Evolutionary conservation across 2,797 vertebrate genomes (phyloP), one percentile per base, ranked within the genome.

Genomic region (Rhodeus uyekii): DNA sequence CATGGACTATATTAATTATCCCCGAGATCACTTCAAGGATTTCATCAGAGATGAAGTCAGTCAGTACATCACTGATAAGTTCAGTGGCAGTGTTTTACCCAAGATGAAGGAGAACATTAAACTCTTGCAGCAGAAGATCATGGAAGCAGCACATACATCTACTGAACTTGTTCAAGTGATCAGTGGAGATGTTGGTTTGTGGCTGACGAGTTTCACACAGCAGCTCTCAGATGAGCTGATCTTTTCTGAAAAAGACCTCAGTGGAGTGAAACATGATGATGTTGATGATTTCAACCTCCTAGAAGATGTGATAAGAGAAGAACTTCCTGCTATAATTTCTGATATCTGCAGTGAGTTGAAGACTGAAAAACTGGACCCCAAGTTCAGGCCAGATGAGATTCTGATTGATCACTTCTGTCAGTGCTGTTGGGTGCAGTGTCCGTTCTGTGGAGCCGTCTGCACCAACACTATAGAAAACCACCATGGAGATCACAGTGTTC

Each of bases 41-140:
- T 93, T 91, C 39, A 90, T 91, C 10, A 0, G 38, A 82, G 76
- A 0, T 0, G 2, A 0, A 12, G 89, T 65, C 63, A 38, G 19
- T 3, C 2, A 0, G 34, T 65, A 65, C 34, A 65, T 65, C 10
- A 0, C 0, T 65, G 10, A 38, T 3, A 13, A 38, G 10, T 65
- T 65, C 10, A 65, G 34, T 7, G 34, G 3, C 34, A 38, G 63
- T 65, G 34, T 65, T 65, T 65, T n/a, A n/a, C 34, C 34, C 19
- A 65, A 65, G 63, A 65, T 92, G 18, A 55, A 73, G 44, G 5
- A 34, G 1, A 89, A 69, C 16, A 71, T 93, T 10, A 3, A 18
- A 65, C 34, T n/a, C 63, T 19, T 65, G 2, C 34, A 65, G 34
- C 63, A 65, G 63, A 65, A 38, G 63, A 38, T 38, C 34, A n/a